Percentiles rank a stretch among this genome's conserved stretches.
These are phyloP conservation scores for Typhlomys cinereus DNA, from an alignment of 2,113 vertebrate species.

Conservation along the genomic window DNA sequence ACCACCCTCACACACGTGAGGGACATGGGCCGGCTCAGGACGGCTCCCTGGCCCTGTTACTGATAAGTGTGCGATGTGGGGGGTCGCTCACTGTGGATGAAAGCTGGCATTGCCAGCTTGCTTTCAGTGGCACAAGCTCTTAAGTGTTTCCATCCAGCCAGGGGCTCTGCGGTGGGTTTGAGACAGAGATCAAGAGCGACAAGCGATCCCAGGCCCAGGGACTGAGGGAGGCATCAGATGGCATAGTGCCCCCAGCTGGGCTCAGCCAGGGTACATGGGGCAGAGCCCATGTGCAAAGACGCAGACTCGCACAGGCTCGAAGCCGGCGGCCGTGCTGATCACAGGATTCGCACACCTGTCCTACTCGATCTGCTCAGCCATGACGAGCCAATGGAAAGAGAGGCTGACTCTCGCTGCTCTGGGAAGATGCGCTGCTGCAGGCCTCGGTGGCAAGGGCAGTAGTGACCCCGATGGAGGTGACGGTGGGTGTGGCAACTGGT, in stretches of 20 bases:
- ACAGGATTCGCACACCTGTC: too few relatives aligned
- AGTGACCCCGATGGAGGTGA: not conserved
- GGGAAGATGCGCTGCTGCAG: not conserved
- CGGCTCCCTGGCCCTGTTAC: not conserved
- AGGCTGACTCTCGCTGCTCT: not conserved
- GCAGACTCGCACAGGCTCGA: not conserved
- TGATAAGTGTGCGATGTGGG: not conserved
- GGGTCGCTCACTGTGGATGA: too few relatives aligned
- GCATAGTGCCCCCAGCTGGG: not conserved
- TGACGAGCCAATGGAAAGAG: too few relatives aligned
- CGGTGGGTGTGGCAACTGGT: not conserved
- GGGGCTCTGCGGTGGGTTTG: not conserved
- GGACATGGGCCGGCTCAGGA: too few relatives aligned
- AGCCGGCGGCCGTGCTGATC: not conserved
- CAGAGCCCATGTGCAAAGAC: not conserved
- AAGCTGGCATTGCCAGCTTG: not conserved
- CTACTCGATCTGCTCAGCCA: not conserved
- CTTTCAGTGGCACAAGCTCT: not conserved
- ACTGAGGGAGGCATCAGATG: not conserved
- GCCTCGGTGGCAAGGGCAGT: not conserved
- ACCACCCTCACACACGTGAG: fast-evolving
- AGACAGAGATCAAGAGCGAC: not conserved
- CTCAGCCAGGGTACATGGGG: not conserved
- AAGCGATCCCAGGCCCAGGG: not conserved
- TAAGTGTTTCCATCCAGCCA: too few relatives aligned